Base-by-base conservation (phyloP, 2,888 invertebrate species). In the Endotricha flammealis region DNA sequence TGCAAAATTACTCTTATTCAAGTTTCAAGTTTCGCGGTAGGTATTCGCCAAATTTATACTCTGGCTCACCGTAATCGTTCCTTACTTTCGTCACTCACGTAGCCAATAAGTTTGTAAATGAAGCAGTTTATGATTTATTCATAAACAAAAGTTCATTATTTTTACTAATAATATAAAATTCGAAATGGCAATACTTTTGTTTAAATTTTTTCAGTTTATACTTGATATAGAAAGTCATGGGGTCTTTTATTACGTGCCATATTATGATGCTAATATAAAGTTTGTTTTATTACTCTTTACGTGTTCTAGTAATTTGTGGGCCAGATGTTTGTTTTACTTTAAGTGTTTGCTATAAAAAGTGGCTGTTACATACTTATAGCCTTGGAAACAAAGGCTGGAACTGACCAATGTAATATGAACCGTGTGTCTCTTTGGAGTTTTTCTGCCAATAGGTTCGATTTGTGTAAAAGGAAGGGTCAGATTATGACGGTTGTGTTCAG, bases 1-100 rank as follows among this genome's bases (percentile, higher is more conserved):
- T 62, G 58, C 58, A 51, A 71, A 77, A 74, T 74, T 71, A 63
- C 66, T 69, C 64, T 63, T 59, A 57, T 37, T 50, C 43, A 52
- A 67, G 53, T 62, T 64, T 46, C 37, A 38, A 64, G 60, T 58
- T 64, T 55, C 56, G 53, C 36, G 55, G 60, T n/a, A 46, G 24
- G 49, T 70, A 61, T 62, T 64, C 62, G 57, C 50, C 37, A 39
- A 53, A 56, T 53, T 66, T 48, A n/a, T n/a, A n/a, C n/a, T n/a
- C n/a, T n/a, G n/a, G n/a, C n/a, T n/a, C n/a, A n/a, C n/a, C n/a
- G n/a, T n/a, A n/a, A n/a, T n/a, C n/a, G n/a, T n/a, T n/a, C n/a
- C n/a, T n/a, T n/a, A n/a, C n/a, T n/a, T n/a, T n/a, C n/a, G n/a
- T n/a, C n/a, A n/a, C n/a, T n/a, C n/a, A n/a, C n/a, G n/a, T n/a